Evolutionary conservation across 2,888 invertebrate genomes (phyloP), one percentile per base, ranked within the genome.

Genomic region (Anagyrus pseudococci): DNA sequence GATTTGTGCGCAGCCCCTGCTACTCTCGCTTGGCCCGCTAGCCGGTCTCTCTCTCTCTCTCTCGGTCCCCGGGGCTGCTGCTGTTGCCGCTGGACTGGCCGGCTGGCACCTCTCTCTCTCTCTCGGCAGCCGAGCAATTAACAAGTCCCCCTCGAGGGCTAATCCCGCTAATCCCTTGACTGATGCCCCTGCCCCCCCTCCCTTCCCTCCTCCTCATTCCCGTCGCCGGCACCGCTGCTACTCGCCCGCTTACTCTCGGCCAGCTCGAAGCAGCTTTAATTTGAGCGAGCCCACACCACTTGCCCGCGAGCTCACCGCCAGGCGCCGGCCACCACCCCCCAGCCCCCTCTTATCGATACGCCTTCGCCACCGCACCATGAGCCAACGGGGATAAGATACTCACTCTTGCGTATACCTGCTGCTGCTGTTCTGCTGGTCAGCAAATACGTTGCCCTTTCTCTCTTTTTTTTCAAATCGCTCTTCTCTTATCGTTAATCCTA

Each of bases 161-260:
- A 79, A 80, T 80, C 80, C 79, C 69, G 73, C 78, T 80, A 80
- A 80, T 80, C 78, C 80, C 78, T 79, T 80, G 80, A 80, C 80
- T 79, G 80, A 80, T 80, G 78, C 78, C 74, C 61, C 68, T 55
- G 37, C 61, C 33, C 19, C 43, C 17, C 48, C 6, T 47, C 15
- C 56, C 1, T 13, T 23, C 48, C 41, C 61, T 49, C 50, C 55
- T 29, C 54, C 59, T 52, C 64, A 55, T 69, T 55, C 64, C 67
- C 63, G 53, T 64, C 68, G 10, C 26, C 4, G 29, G 29, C 29
- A 29, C n/a, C n/a, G 41, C 41, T 41, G 33, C 33, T 33, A 33
- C 33, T 29, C 48, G 48, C 25, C 19, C 19, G 48, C 25, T n/a
- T 26, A 26, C 17, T 48, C 26, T n/a, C 15, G 4, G 13, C 26